These are phyloP conservation scores for Agrotis clavis DNA, from an alignment of 2,888 invertebrate species.

Conservation along the genomic window DNA sequence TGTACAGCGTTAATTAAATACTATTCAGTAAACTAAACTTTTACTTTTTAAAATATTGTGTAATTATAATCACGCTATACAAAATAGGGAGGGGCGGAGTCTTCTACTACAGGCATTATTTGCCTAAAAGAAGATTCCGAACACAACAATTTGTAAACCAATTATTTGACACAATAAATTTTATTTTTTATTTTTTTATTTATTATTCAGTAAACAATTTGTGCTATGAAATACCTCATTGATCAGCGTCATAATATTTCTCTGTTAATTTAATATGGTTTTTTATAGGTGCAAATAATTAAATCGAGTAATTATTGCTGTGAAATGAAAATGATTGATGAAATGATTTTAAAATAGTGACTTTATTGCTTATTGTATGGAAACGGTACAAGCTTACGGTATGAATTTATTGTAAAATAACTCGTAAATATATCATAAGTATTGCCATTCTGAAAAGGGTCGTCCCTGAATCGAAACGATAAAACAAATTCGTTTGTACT, in stretches of 20 bases:
- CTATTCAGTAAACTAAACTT: conserved; percentile 17
- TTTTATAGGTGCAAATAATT: not conserved
- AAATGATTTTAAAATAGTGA: not conserved
- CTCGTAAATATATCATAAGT: not conserved
- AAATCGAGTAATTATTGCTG: not conserved
- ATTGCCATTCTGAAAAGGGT: not conserved
- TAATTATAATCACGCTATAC: no score
- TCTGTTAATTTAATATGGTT: conserved; percentile 13
- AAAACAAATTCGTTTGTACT: conserved; percentile 2
- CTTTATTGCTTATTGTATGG: not conserved
- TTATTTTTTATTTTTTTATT: no score
- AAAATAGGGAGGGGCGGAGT: no score
- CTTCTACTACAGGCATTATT: no score
- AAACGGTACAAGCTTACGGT: not conserved
- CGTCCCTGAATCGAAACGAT: not conserved
- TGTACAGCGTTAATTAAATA: conserved; percentile 14
- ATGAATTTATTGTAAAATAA: conserved; percentile 6
- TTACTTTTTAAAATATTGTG: no score
- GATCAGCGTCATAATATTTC: conserved; percentile 1
- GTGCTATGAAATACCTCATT: conserved; percentile 17
- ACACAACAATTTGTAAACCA: no score
- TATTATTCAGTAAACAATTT: conserved; percentile 20
- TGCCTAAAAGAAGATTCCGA: no score
- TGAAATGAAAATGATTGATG: no score
- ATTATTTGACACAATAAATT: no score